Evolutionary conservation across 2,113 vertebrate genomes (phyloP).

Genomic region (Craseonycteris thonglongyai): DNA sequence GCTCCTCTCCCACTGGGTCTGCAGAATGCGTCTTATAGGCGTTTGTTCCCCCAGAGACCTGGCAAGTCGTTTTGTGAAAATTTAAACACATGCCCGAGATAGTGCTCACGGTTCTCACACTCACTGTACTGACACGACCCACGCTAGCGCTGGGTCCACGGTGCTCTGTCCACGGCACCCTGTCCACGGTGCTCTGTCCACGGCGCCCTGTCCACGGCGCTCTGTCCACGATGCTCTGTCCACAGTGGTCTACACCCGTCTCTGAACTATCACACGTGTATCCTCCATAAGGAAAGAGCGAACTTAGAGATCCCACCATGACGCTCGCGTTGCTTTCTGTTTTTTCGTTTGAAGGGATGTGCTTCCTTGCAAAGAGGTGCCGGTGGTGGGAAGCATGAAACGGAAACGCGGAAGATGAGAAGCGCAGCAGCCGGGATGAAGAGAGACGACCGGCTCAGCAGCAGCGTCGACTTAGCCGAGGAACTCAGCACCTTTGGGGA

Average conservation of each 20-base stretch:
- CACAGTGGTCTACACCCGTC: fast-evolving
- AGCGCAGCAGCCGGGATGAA: not conserved
- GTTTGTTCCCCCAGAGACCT: not conserved
- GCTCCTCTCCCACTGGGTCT: too few species aligned
- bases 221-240: not conserved
- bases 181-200: fast-evolving
- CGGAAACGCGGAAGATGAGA: fast-evolving
- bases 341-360: not conserved
- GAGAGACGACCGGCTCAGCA: fast-evolving
- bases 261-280: fast-evolving
- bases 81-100: not conserved
- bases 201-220: not conserved
- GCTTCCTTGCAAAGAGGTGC: not conserved
- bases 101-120: not conserved
- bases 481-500: fast-evolving
- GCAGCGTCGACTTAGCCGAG: not conserved
- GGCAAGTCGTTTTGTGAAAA: not conserved
- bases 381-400: not conserved
- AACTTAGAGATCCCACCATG: not conserved
- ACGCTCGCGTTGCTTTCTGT: not conserved
- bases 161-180: not conserved
- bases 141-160: not conserved
- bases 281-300: not conserved
- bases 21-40: not conserved
- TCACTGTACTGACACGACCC: not conserved